Base-by-base conservation (phyloP, 2,888 invertebrate genomes). In the Platypus cylindrus region DNA sequence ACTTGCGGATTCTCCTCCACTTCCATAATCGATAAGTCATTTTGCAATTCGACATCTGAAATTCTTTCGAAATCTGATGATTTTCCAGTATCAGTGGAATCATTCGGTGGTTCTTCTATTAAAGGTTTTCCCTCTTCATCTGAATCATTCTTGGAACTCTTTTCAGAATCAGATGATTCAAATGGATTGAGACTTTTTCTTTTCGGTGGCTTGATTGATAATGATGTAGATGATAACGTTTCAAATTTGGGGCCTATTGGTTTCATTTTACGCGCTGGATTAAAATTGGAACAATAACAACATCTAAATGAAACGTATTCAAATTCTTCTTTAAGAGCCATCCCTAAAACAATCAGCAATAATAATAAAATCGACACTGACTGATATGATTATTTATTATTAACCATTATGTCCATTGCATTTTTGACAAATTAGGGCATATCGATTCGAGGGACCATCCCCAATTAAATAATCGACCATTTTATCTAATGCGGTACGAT, bases 381-480 rank as follows among this genome's bases (percentile, higher is more conserved):
- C 20, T 5, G 20, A 20, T 20, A 20, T 20, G 9, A 20, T 20
- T 20, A 20, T 20, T 20, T 20, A 7, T 20, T 26, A 50, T 60
- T 59, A 63, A 71, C 98, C 98, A 62, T 98, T 98, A 59, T 98
- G 98, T 11, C 82, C 77, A 47, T 70, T 75, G 58, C 98, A 98
- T 45, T 81, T 73, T 23, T 71, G 70, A 60, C 98, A 98, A 52
- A 98, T 90, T 44, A 98, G 73, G 13, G 97, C 98, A 66, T 83
- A 97, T 49, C 95, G 76, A 62, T 91, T 86, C 41, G 78, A 77
- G 15, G 95, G 94, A 1, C 95, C 97, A 59, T 98, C 97, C 25
- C 93, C 94, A 25, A 97, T 76, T 40, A 98, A 64, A 56, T 85
- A 91, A 58, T 98, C 97, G 11, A 98, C 79, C 51, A 97, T 68